These are phyloP conservation scores for Dryocosmus kuriphilus DNA, from an alignment of 2,888 invertebrate species.

Conservation along the genomic window DNA sequence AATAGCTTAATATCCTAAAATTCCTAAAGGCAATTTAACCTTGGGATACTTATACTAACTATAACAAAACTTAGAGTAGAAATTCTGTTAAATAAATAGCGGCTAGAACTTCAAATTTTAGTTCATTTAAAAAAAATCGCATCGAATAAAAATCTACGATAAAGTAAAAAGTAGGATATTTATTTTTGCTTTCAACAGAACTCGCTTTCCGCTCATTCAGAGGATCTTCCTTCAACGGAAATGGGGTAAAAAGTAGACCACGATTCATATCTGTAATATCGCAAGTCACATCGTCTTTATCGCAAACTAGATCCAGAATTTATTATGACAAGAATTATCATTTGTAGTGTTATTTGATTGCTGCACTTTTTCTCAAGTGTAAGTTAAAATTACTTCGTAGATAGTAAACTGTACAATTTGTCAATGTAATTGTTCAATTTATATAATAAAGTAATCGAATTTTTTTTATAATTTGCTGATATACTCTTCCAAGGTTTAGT, in stretches of 20 bases:
- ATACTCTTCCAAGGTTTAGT: too few species aligned
- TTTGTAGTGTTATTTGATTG: neutral
- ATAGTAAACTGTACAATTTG: neutral
- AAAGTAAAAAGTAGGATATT: neutral
- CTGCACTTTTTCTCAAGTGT: neutral
- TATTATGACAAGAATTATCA: constrained; percentile 9
- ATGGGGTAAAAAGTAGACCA: constrained; percentile 33
- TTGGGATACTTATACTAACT: too few species aligned
- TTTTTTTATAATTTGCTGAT: too few species aligned
- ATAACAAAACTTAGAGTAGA: too few species aligned
- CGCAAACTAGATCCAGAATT: constrained; percentile 14
- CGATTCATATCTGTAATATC: constrained; percentile 27
- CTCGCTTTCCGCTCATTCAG: constrained; percentile 13
- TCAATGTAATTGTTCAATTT: neutral
- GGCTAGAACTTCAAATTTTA: too few species aligned
- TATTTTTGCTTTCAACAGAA: constrained; percentile 20
- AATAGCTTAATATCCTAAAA: too few species aligned
- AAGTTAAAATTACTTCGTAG: neutral
- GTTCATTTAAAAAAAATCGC: neutral
- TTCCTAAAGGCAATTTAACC: too few species aligned
- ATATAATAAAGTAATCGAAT: neutral
- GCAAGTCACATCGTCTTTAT: constrained; percentile 32
- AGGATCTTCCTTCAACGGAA: constrained; percentile 15
- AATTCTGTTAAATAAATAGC: too few species aligned
- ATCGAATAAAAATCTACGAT: neutral